Conservation (phyloP, 2,113 vertebrate genomes). For the Tupaia tana region DNA sequence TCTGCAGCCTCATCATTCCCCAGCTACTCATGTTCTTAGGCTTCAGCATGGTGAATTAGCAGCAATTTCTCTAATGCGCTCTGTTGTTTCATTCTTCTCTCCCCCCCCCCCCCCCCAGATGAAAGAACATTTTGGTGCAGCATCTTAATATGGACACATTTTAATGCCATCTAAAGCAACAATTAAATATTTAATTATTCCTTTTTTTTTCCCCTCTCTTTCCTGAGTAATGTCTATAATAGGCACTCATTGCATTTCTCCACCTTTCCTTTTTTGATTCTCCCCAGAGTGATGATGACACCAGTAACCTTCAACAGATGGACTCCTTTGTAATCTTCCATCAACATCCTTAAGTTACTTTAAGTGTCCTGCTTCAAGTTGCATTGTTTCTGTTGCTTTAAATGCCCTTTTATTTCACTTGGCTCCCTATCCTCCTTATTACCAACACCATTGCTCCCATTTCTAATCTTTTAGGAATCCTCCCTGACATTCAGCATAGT, state of each 20-base stretch:
- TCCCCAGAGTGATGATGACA: neutral
- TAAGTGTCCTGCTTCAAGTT: slow-evolving; percentile 2
- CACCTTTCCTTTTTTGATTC: slow-evolving; percentile 17
- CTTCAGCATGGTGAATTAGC: neutral
- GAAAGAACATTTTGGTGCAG: neutral
- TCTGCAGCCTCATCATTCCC: neutral
- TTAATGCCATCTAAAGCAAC: neutral
- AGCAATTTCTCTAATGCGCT: neutral
- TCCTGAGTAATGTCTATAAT: neutral
- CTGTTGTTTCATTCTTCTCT: neutral
- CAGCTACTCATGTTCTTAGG: neutral
- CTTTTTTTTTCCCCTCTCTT: neutral
- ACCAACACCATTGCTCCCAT: neutral
- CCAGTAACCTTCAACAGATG: neutral
- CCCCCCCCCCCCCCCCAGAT: accelerated
- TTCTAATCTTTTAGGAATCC: neutral
- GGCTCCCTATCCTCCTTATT: neutral
- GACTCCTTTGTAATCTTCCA: neutral
- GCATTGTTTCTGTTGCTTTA: neutral
- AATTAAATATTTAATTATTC: neutral
- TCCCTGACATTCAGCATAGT: neutral
- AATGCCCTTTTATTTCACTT: neutral
- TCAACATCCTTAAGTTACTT: neutral
- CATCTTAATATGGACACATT: neutral
- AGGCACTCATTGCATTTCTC: neutral